phyloP scores from a whole-genome alignment of 2,797 vertebrate species.

The Eulemur rubriventer region DNA sequence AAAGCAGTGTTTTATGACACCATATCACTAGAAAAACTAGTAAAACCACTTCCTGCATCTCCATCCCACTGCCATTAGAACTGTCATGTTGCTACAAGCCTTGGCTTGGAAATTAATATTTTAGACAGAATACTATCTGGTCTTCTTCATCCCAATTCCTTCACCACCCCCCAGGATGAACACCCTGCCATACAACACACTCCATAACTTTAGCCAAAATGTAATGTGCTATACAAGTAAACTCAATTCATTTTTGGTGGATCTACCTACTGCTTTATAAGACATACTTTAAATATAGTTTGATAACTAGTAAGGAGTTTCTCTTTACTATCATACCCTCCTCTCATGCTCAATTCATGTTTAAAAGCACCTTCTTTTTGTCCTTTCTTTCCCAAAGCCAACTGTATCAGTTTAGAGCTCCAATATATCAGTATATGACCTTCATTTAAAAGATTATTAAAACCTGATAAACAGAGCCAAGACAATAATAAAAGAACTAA shows the following conservation, averaged over 20 bases:
- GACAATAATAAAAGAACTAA: conserved; percentile 26
- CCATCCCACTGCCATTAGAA: background rate
- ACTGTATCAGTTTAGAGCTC: background rate
- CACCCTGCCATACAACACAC: background rate
- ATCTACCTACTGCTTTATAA: background rate
- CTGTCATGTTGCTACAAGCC: background rate
- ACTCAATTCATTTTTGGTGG: background rate
- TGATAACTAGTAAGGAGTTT: background rate
- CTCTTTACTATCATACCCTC: background rate
- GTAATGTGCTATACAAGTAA: background rate
- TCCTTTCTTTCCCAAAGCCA: background rate
- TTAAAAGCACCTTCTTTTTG: background rate
- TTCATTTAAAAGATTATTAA: background rate
- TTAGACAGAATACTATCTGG: background rate
- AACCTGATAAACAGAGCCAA: background rate
- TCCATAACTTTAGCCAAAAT: background rate
- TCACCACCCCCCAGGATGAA: background rate
- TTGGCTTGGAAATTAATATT: background rate
- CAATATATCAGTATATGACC: background rate
- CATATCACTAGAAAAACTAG: background rate
- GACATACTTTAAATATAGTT: background rate
- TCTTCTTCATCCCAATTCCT: background rate
- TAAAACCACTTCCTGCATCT: background rate
- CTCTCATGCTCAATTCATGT: background rate
- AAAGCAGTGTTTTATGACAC: background rate